Evolutionary conservation across 2,888 invertebrate species (phyloP), one percentile per base, ranked within the genome.

Genomic region (Ernsta delagoae): DNA sequence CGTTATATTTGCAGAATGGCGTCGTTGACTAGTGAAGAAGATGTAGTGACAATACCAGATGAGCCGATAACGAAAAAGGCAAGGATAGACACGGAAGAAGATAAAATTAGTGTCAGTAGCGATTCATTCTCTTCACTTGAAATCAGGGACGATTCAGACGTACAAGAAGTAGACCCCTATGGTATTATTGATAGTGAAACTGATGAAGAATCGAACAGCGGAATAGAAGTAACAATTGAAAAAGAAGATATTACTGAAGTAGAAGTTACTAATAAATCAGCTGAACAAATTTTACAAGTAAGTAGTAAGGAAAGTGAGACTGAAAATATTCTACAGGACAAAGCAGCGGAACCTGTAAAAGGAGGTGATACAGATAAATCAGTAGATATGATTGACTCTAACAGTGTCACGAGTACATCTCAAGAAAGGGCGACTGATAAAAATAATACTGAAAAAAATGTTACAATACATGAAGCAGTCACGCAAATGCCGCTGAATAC

Each of bases 81-180:
- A 4, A 83, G 88, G 5, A 41, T 85, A 24, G 80, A 78, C 36
- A 77, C 78, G 12, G 79, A 78, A n/a, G 70, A 73, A 8, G 90
- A 89, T 8, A 83, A 84, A 75, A 89, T 92, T 57, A 89, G 88
- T 66, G 72, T 92, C 9, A 90, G 89, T 71, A 91, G 90, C 60
- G 87, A 83, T 2, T 89, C 89, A 0, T 75, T 73, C 0, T 74
- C 71, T n/a, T 86, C 88, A 0, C 73, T 88, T 4, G 84, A 86
- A 73, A 82, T 83, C 31, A 80, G 82, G 24, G 86, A 86, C n/a
- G 83, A 81, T 50, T 81, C 84, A 1, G 83, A 82, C 12, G 73
- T 77, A 7, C 78, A 81, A 62, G 74, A 75, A 68, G 57, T 75
- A 24, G 70, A 72, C 36, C 71, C 73, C 16, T 16, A 16, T 59